phyloP scores from a whole-genome alignment of 2,888 invertebrate genomes.

The Stratiomys singularior region DNA sequence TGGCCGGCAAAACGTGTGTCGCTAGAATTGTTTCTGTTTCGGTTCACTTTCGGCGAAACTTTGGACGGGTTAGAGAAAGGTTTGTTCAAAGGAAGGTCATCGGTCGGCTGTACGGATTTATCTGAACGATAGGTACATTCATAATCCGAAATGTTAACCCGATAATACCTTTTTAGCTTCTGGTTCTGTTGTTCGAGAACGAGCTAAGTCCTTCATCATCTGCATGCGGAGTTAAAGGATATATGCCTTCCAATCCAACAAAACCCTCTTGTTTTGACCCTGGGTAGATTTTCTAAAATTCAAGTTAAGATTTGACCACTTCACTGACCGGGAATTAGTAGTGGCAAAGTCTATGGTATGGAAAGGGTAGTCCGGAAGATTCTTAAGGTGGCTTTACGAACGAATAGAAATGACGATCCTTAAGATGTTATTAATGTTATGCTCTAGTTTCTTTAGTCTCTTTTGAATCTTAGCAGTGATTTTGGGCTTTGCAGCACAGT shows the following conservation, averaged over 20 bases:
- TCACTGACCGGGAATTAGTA: constrained; percentile 50
- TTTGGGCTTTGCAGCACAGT: constrained; percentile 46
- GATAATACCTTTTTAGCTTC: constrained; percentile 54
- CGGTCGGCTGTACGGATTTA: constrained; percentile 13
- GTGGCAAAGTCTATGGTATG: constrained; percentile 45
- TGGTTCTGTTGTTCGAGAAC: constrained; percentile 48
- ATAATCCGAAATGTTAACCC: constrained; percentile 55
- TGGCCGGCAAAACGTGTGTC: background rate
- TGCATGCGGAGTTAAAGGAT: constrained; percentile 18
- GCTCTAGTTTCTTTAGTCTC: constrained; percentile 17
- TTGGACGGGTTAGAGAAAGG: background rate
- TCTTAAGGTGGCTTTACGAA: constrained; percentile 38
- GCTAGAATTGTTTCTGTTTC: background rate
- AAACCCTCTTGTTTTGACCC: constrained; percentile 4
- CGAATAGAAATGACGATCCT: constrained; percentile 28
- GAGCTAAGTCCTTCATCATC: constrained; percentile 47
- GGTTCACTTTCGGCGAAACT: background rate
- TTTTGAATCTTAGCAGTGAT: constrained; percentile 36
- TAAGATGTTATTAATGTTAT: constrained; percentile 44
- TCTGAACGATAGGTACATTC: constrained; percentile 44
- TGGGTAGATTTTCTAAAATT: constrained; percentile 50
- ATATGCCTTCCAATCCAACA: background rate
- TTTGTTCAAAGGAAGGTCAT: constrained; percentile 1
- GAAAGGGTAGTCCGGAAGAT: constrained; percentile 48
- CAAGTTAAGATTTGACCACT: constrained; percentile 50